Conservation (phyloP, 35 echinoderm and acorn worm species). For the Apostichopus japonicus region DNA sequence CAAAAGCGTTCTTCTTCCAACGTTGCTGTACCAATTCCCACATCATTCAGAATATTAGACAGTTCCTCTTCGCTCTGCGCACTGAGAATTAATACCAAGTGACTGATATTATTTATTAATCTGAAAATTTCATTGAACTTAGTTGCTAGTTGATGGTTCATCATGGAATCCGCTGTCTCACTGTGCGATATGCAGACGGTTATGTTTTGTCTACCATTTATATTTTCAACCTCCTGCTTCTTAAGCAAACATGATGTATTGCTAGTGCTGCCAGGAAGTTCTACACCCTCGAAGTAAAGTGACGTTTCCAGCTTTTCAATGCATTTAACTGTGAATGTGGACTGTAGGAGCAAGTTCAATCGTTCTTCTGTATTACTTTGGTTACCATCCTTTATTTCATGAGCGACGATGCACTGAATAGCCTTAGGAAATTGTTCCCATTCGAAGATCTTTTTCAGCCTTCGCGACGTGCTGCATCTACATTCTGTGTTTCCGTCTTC, state of each 20-base stretch:
- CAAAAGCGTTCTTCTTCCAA: conserved; percentile 32
- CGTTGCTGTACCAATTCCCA: conserved; percentile 35
- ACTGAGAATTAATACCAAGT: not conserved
- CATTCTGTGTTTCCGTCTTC: not conserved
- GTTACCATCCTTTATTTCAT: not conserved
- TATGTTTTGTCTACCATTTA: not conserved
- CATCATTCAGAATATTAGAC: conserved; percentile 37
- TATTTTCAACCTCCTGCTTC: conserved; percentile 4
- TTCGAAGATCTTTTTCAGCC: not conserved
- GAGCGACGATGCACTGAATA: conserved; percentile 32
- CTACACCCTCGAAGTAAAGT: not conserved
- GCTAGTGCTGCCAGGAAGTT: not conserved
- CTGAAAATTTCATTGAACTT: conserved; percentile 27
- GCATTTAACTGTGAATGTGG: conserved; percentile 9
- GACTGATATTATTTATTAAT: not conserved
- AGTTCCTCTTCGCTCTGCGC: conserved; percentile 30
- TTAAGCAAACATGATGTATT: conserved; percentile 23
- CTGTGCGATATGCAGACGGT: conserved; percentile 18
- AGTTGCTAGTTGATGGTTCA: conserved; percentile 4
- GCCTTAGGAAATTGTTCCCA: conserved; percentile 38
- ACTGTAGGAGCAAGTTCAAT: not conserved
- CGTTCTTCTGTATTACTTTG: not conserved
- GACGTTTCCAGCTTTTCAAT: not conserved
- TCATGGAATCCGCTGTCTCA: not conserved
- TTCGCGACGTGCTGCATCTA: not conserved